Base-by-base conservation (phyloP, 2,113 vertebrate species). In the Pseudopodoces humilis region DNA sequence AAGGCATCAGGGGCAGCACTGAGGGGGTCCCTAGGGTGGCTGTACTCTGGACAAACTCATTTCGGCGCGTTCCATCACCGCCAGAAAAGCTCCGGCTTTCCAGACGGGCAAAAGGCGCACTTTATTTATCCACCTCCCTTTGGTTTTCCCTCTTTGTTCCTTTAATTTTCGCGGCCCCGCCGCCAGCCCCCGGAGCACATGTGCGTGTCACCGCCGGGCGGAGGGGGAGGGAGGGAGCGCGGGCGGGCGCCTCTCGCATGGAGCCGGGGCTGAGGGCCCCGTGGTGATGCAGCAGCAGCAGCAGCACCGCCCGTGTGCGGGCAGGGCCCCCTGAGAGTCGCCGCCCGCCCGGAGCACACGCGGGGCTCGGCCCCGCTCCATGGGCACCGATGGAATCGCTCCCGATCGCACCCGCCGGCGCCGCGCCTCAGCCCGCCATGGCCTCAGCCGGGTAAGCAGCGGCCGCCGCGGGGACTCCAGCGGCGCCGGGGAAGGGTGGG, bases 361-460 rank as follows among this genome's bases (percentile, higher is more conserved):
- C 86, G 78, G 94, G 92, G 92, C 77, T 92, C 82, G 92, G 89
- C 90, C 90, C 84, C 93, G 68, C 95, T 94, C 95, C 95, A 96
- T 93, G 91, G 93, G 92, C 88, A 89, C 93, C 95, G 87, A 94
- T 94, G 95, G 95, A 69, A 92, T 79, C 95, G 67, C 92, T 91
- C 41, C 83, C 95, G 47, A 72, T 91, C 89, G 53, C 85, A 65
- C 14, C 92, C 72, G 23, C 43, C 78, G 86, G 72, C 89, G 64
- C 79, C 78, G 86, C 74, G 89, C 94, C 63, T 75, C 94, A 92
- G 86, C 94, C 92, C 92, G 81, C 89, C 92, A 95, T 95, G 94
- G 92, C 94, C 46, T 55, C 88, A 16, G 77, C 16, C 85, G 93
- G 94, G 94, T 95, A 72, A 95, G 94, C 33, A 43, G 50, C 35